Conservation (phyloP, 2,113 vertebrate species). For the Anoplopoma fimbria region DNA sequence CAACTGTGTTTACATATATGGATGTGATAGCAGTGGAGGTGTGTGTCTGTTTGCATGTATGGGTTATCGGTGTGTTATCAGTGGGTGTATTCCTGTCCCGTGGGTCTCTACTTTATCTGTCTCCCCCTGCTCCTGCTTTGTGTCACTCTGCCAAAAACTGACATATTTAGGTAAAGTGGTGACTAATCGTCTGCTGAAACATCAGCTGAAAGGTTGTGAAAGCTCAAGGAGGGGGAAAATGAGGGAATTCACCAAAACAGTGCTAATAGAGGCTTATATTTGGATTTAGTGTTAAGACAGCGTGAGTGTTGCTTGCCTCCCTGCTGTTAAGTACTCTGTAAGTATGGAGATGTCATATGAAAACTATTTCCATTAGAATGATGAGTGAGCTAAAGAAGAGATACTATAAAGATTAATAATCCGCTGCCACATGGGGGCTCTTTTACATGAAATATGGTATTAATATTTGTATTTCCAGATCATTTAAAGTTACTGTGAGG, state of each 20-base stretch:
- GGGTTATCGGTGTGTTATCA: constrained; percentile 56
- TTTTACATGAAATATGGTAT: not conserved
- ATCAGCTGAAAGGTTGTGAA: constrained; percentile 51
- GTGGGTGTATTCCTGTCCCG: not conserved
- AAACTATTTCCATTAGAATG: constrained; percentile 27
- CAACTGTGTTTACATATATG: constrained; percentile 27
- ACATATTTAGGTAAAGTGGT: constrained; percentile 76
- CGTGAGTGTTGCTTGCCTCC: constrained; percentile 44
- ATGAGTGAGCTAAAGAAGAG: constrained; percentile 2
- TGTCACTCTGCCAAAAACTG: constrained; percentile 63
- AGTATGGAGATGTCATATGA: constrained; percentile 28
- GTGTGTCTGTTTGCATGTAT: not conserved
- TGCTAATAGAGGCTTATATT: constrained; percentile 35
- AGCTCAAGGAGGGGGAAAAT: constrained; percentile 3
- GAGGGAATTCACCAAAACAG: constrained; percentile 26
- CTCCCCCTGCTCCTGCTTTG: constrained; percentile 59
- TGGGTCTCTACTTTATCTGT: constrained; percentile 33
- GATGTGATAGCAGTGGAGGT: not conserved
- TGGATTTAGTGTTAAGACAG: constrained; percentile 45
- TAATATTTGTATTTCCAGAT: too few relatives aligned
- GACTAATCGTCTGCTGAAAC: constrained; percentile 61
- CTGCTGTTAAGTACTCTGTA: constrained; percentile 43
- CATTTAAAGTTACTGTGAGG: too few relatives aligned
- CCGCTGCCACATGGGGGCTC: not conserved
- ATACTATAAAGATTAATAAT: constrained; percentile 4